Evolutionary conservation across 1,140 invertebrate genomes (phyloP).

Genomic region (Drosophila neocordata): DNA sequence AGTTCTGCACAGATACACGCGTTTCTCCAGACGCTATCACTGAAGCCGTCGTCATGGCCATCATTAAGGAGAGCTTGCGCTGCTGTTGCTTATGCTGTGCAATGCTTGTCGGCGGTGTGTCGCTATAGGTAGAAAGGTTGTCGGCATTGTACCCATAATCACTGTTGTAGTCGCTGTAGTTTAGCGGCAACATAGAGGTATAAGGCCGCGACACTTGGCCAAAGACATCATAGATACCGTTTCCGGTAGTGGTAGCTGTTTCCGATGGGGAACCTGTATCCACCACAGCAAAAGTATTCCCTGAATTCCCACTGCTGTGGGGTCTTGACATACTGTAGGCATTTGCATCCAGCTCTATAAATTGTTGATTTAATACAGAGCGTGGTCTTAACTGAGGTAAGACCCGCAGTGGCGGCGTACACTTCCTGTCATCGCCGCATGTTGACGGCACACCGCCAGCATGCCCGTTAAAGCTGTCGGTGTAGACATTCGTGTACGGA

Average conservation of each 20-base stretch:
- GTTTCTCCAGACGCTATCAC: constrained; percentile 81
- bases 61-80: constrained; percentile 71
- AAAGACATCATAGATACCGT: constrained; percentile 29
- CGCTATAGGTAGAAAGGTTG: constrained; percentile 68
- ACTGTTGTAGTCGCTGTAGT: constrained; percentile 86
- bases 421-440: constrained; percentile 34
- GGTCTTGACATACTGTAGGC: background rate
- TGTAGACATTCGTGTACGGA: constrained; percentile 36
- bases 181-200: constrained; percentile 69
- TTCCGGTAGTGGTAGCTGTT: constrained; percentile 24
- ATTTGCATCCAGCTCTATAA: constrained; percentile 45
- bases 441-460: constrained; percentile 77
- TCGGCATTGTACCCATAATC: constrained; percentile 83
- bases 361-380: constrained; percentile 25
- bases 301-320: background rate
- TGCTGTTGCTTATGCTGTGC: constrained; percentile 69
- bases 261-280: background rate
- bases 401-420: constrained; percentile 81
- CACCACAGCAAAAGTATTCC: background rate
- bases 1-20: constrained; percentile 56
- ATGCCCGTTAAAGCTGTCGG: constrained; percentile 47
- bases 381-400: constrained; percentile 34
- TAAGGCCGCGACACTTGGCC: constrained; percentile 50
- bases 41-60: constrained; percentile 80
- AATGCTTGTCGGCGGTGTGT: constrained; percentile 52